Base-by-base conservation (phyloP, 1,140 invertebrate species). In the Nixonia krombeini region DNA sequence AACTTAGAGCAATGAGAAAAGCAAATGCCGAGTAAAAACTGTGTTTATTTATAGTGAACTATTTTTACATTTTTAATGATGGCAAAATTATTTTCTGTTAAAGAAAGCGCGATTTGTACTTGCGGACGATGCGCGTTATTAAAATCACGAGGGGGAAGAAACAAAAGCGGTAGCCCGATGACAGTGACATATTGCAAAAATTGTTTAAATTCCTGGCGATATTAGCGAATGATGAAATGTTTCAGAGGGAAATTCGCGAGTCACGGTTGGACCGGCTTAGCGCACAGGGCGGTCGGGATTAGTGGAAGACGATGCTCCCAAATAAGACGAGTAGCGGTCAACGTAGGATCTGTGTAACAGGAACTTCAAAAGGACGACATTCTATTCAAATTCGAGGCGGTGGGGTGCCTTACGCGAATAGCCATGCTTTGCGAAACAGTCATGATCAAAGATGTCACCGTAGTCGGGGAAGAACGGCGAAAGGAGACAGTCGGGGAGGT, bases 371-470 rank as follows among this genome's bases (percentile, higher is more conserved):
- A 70, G 68, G 44, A 53, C 37, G 42, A 59, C 42, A 58, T 57
- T 66, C 68, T 57, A 71, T 71, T 66, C 68, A 63, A 71, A 66
- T 71, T 53, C 57, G 62, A 62, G 61, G 55, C 29, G 35, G 17
- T 41, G 50, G 52, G 47, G 18, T 31, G 47, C 41, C 51, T 68
- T 62, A 66, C 51, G 53, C 59, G 52, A 52, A 57, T 62, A 65
- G 61, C 57, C n/a, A 51, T 50, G 53, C 50, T 57, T 58, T 58
- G 33, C 52, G 61, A 70, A 65, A 65, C 62, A 70, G 65, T 70
- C 61, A 70, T 70, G 68, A 70, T 70, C 68, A 70, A 70, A 70
- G 68, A 70, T 70, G 62, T 70, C 62, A 66, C 62, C 57, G 64
- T 65, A 63, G 56, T 42, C 61, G 57, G 63, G 50, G 50, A 45